phyloP scores from a whole-genome alignment of 2,113 vertebrate genomes.

The Saccopteryx bilineata region DNA sequence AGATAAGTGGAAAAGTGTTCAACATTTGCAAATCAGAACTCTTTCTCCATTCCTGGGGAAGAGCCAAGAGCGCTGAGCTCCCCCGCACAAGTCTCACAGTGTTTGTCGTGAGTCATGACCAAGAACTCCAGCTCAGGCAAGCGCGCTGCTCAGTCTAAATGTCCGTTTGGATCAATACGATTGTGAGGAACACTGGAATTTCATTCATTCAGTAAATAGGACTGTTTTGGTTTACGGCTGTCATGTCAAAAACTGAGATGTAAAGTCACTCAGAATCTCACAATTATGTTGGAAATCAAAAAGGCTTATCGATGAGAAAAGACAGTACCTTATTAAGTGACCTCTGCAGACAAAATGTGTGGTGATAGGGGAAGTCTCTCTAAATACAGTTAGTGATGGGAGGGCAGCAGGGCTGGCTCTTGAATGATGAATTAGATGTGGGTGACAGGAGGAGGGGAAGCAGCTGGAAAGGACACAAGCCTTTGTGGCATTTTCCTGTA shows the following conservation, averaged over 20 bases:
- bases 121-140: neutral
- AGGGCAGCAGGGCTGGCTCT: neutral
- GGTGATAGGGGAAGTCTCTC: neutral
- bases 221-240: neutral
- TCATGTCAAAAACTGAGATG: neutral
- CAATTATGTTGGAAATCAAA: slow-evolving; percentile 24
- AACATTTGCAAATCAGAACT: neutral
- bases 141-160: neutral
- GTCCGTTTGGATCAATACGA: neutral
- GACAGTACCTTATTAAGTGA: neutral
- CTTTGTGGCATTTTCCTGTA: neutral
- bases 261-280: neutral
- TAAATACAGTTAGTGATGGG: neutral
- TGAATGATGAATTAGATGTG: neutral
- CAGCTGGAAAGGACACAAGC: neutral
- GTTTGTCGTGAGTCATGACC: neutral
- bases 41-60: neutral
- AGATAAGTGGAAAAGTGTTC: slow-evolving; percentile 40
- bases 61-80: neutral
- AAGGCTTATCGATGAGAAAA: neutral
- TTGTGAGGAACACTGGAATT: neutral
- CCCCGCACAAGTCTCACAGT: neutral
- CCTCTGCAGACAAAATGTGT: neutral
- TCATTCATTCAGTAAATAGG: neutral
- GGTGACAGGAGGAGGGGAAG: slow-evolving; percentile 13